These are phyloP conservation scores for Astropecten irregularis DNA, from an alignment of 53 echinoderm and acorn worm genomes.

Conservation along the genomic window DNA sequence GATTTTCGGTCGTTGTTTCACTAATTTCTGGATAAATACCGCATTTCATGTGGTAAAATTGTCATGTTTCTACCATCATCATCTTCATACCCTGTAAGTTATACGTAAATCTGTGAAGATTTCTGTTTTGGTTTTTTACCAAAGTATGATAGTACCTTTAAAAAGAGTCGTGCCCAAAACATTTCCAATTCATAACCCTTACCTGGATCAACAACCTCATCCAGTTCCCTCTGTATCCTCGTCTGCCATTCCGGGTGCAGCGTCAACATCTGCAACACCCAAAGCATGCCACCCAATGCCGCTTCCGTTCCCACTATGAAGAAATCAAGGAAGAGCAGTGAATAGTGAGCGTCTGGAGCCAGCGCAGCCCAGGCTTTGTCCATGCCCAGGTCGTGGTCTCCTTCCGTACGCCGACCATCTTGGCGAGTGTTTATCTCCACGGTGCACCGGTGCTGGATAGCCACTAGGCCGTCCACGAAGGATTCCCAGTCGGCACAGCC, in stretches of 20 bases:
- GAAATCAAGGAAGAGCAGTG: slow-evolving; percentile 49
- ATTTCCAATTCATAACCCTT: too few species aligned
- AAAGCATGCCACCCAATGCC: slow-evolving; percentile 68
- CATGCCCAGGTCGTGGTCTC: not conserved
- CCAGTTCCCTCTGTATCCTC: slow-evolving; percentile 73
- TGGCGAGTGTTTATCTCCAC: not conserved
- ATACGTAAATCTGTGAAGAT: too few species aligned
- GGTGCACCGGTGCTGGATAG: not conserved
- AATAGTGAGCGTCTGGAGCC: slow-evolving; percentile 15
- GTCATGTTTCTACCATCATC: too few species aligned
- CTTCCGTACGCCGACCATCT: not conserved
- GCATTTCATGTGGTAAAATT: too few species aligned
- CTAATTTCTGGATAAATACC: too few species aligned
- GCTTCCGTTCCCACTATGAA: slow-evolving; percentile 86
- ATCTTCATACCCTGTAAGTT: too few species aligned
- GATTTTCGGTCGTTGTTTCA: too few species aligned
- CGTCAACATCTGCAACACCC: slow-evolving; percentile 70
- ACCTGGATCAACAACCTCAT: slow-evolving; percentile 50
- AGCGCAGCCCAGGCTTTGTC: not conserved
- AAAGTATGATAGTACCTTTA: too few species aligned
- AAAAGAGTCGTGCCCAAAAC: too few species aligned
- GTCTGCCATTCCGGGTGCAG: slow-evolving; percentile 77
- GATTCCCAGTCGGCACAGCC: not conserved
- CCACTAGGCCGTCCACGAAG: slow-evolving; percentile 18
- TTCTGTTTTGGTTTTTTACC: too few species aligned